Conservation (phyloP, 2,113 vertebrate species). For the Emydura subglobosa region DNA sequence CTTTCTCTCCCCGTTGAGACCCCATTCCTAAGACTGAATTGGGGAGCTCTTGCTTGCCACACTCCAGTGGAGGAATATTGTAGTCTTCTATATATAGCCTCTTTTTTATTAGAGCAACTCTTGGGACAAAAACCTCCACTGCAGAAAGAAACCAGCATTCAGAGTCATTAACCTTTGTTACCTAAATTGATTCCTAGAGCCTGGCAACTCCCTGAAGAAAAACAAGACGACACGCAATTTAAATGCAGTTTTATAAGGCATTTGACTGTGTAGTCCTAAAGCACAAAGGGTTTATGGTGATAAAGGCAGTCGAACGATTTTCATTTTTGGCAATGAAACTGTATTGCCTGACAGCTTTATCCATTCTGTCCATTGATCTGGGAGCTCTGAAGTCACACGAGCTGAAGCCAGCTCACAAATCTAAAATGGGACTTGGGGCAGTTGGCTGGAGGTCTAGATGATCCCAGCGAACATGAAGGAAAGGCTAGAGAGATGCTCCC, state of each 20-base stretch:
- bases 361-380: conserved; percentile 52
- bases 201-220: not conserved
- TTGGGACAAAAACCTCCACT: not conserved
- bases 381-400: conserved; percentile 50
- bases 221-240: not conserved
- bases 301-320: conserved; percentile 30
- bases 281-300: conserved; percentile 16
- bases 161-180: not conserved
- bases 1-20: not conserved
- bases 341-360: conserved; percentile 44
- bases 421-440: not conserved
- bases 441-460: conserved; percentile 38
- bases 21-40: not conserved
- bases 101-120: not conserved
- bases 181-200: not conserved
- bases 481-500: not conserved
- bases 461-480: not conserved
- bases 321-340: conserved; percentile 24
- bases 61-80: not conserved
- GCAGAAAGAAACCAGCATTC: not conserved
- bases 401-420: not conserved
- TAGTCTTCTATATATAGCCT: not conserved
- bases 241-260: not conserved
- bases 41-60: not conserved
- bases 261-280: not conserved